Evolutionary conservation across 2,113 vertebrate species (phyloP), one percentile per base, ranked within the genome.

Genomic region (Galbula dea): DNA sequence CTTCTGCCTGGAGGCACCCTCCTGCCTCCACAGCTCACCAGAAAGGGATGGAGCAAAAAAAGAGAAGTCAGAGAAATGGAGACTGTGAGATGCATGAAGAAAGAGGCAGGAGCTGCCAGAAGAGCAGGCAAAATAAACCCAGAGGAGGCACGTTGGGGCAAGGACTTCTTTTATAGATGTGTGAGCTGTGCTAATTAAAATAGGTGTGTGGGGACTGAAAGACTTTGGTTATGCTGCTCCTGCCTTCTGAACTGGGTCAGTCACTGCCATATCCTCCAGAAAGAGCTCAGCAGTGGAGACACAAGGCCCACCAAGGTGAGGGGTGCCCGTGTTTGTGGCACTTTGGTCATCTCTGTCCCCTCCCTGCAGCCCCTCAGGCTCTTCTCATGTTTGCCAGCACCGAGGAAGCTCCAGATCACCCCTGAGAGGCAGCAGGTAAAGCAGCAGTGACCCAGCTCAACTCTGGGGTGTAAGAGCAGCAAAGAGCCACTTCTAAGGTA

Each of bases 121-220:
- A 3, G n/a, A 89, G 36, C 19, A 1, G 2, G 29, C 43, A 62
- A 27, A 76, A 87, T 23, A 46, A 79, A 55, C 43, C 52, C 52
- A 32, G 30, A 27, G 61, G 68, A 93, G 55, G 39, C 71, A 43
- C 2, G 2, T 15, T 23, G 54, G 73, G 55, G 62, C 46, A 48
- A 80, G 37, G 88, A 41, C 1, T 3, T 43, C 51, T 51, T 96
- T 96, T 91, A 92, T 71, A 39, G 76, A 30, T 0, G 0, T 15
- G 30, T 18, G 37, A 77, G 83, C 39, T 0, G 0, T 15, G 43
- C 52, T 41, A 9, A 21, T 67, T 48, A 51, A 20, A 75, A 37
- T 0, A 43, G 36, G 22, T 24, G 49, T 3, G 7, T 0, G 27
- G 13, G 51, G 23, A 39, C 3, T 1, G 5, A 55, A 67, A n/a